Evolutionary conservation across 2,797 vertebrate species (phyloP), one percentile per base, ranked within the genome.

Genomic region (Luscinia megarhynchos): DNA sequence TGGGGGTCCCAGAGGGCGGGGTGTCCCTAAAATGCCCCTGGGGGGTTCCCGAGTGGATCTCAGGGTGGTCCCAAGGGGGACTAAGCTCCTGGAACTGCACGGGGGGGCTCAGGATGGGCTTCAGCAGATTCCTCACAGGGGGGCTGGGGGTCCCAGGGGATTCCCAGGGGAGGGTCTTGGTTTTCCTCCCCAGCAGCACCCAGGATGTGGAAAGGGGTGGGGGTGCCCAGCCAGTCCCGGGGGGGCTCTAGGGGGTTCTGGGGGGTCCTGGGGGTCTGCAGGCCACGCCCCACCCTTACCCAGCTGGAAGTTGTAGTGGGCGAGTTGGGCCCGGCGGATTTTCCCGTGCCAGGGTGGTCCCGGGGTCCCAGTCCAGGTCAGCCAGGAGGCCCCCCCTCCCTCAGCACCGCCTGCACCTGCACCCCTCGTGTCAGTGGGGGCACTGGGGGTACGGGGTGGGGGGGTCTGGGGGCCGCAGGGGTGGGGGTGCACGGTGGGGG

Each of bases 221-320:
- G 40, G 34, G 14, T 21, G n/a, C 26, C n/a, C 57, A 45, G 29
- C 27, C 67, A 53, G 11, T 14, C 22, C 48, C 2, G 11, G 55
- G 77, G 77, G 53, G 43, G 38, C 7, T 40, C 43, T 24, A 5
- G 50, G 26, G 50, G 23, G 9, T 12, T 19, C 9, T 1, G 29
- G 32, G 57, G 27, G 23, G 9, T 12, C 32, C 9, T 1, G 12
- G 29, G 32, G 58, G 45, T 68, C 77, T 32, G 17, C 41, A 45
- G 36, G 13, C 9, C 8, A 3, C 3, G 1, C 10, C 30, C 46
- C 22, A 8, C 12, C 26, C 89, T 97, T 97, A 99, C 99, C 99
- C 85, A 99, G 98, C 97, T 99, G 99, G 97, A 99, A 99, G 97
- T 99, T 99, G 98, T 99, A 99, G 93, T 98, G 98, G 46, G 98